Evolutionary conservation across 2,797 vertebrate species (phyloP), one percentile per base, ranked within the genome.

Genomic region (Cossypha dichroa): DNA sequence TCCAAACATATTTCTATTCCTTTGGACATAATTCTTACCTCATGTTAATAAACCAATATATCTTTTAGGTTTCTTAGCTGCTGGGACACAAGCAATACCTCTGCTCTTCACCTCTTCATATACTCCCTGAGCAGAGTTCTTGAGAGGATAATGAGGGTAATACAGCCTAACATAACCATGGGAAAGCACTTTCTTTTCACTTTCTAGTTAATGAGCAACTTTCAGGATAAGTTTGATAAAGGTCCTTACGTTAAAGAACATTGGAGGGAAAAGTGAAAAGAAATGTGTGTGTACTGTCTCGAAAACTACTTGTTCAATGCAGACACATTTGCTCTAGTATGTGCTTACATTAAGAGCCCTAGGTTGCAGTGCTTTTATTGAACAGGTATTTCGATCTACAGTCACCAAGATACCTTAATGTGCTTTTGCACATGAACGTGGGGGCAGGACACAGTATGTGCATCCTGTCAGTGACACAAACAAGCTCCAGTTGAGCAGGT

Each of bases 121-220:
- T 40, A 93, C 28, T 80, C 7, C 26, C 49, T 15, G 13, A 56
- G 12, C 55, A 85, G 38, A 43, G 49, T 82, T 84, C 58, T 69
- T 79, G 38, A 41, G 63, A 69, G 49, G 60, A 52, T 4, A 90
- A 68, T 68, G 38, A 68, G 55, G 18, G 34, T 80, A 72, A 92
- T 41, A 92, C 33, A 54, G 23, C 38, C 20, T 34, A 87, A 64
- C 62, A 63, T 15, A 89, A 82, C 22, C 17, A 85, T 49, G 52
- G 70, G 38, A 92, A 97, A 75, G 15, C 6, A 66, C 17, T 70
- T 94, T n/a, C 40, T 64, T 80, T 92, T 62, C 69, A 55, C 48
- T 90, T 95, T 38, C 31, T 85, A 33, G 82, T 96, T 95, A 97
- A 92, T 67, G 13, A 75, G 31, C 59, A 94, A 73, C 60, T 94